A percentile compares a stretch with the other conserved stretches of the same genome.
phyloP scores from a whole-genome alignment of 2,797 vertebrate genomes.

The Loriculus beryllinus region DNA sequence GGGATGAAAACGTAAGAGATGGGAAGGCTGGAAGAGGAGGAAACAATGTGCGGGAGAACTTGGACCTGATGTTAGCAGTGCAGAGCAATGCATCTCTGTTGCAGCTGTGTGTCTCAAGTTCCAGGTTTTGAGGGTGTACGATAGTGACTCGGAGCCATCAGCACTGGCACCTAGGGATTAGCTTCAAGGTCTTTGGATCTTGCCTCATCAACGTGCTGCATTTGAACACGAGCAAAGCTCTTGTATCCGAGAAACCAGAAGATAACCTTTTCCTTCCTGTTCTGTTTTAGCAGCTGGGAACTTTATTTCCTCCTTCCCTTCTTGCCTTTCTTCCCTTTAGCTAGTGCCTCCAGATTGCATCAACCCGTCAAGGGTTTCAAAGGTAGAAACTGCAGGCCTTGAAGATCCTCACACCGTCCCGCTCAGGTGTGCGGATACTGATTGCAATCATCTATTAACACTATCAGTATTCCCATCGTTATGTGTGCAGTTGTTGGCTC shows the following conservation, averaged over 20 bases:
- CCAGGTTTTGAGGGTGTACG: background rate
- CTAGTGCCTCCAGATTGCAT: slow-evolving; percentile 44
- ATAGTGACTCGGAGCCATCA: background rate
- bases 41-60: background rate
- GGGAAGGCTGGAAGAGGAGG: background rate
- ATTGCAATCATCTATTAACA: slow-evolving; percentile 46
- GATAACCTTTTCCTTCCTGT: slow-evolving; percentile 58
- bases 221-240: background rate
- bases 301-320: slow-evolving; percentile 37
- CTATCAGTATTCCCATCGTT: slow-evolving; percentile 55
- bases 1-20: background rate
- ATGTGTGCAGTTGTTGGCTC: slow-evolving; percentile 29
- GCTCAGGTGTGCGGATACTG: slow-evolving; percentile 66
- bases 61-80: background rate
- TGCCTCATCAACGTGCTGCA: background rate
- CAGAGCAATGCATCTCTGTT: background rate
- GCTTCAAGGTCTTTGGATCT: slow-evolving; percentile 24
- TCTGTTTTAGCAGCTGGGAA: slow-evolving; percentile 44
- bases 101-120: background rate
- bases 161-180: background rate
- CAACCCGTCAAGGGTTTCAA: slow-evolving; percentile 30
- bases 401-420: slow-evolving; percentile 1
- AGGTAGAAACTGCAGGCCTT: slow-evolving; percentile 50
- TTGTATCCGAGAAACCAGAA: slow-evolving; percentile 12
- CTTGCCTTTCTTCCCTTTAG: slow-evolving; percentile 29